These are phyloP conservation scores for Dastarcus helophoroides DNA, from an alignment of 2,888 invertebrate species.

Conservation along the genomic window DNA sequence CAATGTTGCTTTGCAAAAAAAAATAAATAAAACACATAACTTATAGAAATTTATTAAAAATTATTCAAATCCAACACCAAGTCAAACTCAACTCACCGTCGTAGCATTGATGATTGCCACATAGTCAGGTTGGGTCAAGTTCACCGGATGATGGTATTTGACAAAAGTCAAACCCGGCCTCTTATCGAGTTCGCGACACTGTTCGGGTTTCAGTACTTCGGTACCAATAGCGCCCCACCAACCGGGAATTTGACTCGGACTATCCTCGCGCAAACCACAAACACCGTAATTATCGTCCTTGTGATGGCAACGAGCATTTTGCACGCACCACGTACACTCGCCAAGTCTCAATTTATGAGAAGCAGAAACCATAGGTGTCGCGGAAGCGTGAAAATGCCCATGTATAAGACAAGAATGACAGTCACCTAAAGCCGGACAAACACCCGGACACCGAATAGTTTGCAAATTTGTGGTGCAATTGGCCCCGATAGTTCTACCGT, in stretches of 20 bases:
- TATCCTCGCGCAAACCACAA: conserved; percentile 67
- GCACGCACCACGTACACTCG: conserved; percentile 88
- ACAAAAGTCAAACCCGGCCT: conserved; percentile 83
- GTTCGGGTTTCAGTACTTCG: conserved; percentile 47
- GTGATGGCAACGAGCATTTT: conserved; percentile 81
- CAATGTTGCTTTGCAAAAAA: too few species aligned
- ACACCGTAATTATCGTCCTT: conserved; percentile 74
- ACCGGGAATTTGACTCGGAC: conserved; percentile 68
- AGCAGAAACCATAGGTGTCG: conserved; percentile 43
- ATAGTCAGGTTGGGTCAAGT: conserved; percentile 79
- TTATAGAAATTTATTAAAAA: conserved; percentile 11
- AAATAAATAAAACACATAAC: not conserved
- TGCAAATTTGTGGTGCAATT: conserved; percentile 86
- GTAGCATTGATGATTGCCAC: conserved; percentile 80
- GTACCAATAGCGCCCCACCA: conserved; percentile 85
- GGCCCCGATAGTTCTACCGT: conserved; percentile 73
- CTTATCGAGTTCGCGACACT: conserved; percentile 67
- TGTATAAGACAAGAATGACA: conserved; percentile 86
- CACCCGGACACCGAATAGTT: conserved; percentile 67
- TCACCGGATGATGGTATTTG: conserved; percentile 77
- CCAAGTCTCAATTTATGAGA: conserved; percentile 67
- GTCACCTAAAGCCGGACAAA: conserved; percentile 79
- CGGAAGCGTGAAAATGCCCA: conserved; percentile 45
- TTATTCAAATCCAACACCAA: conserved; percentile 21
- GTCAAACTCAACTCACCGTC: conserved; percentile 45